These are phyloP conservation scores for Dicaeum eximium DNA, from an alignment of 2,113 vertebrate species.

Conservation along the genomic window DNA sequence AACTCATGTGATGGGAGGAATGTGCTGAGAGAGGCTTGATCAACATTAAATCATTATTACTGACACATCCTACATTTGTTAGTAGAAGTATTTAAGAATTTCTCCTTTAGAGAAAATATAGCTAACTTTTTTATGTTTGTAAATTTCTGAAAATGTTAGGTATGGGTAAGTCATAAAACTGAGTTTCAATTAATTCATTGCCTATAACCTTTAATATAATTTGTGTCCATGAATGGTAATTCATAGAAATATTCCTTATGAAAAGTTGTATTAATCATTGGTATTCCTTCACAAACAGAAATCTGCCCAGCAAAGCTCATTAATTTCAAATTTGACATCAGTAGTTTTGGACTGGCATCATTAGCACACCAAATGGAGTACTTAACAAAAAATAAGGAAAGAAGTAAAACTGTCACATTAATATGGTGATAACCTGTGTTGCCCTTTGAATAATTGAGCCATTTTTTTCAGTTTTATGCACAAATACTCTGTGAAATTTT, in stretches of 20 bases:
- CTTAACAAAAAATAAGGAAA: background rate
- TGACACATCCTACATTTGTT: background rate
- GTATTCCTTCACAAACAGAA: background rate
- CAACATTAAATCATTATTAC: background rate
- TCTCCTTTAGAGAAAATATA: background rate
- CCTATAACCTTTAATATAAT: background rate
- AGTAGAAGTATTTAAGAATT: background rate
- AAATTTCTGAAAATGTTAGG: background rate
- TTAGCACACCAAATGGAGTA: background rate
- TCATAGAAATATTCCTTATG: background rate
- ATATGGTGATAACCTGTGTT: background rate
- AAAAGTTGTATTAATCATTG: background rate
- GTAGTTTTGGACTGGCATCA: background rate
- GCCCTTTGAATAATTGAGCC: background rate
- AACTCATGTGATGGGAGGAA: background rate
- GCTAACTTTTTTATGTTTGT: background rate
- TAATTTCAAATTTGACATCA: background rate
- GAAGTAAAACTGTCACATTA: background rate
- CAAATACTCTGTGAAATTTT: background rate
- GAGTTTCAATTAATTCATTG: background rate
- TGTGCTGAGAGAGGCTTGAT: background rate
- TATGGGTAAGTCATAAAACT: background rate
- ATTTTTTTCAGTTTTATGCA: background rate
- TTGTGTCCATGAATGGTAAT: background rate
- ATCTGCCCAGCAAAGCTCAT: background rate